Percentiles rank a stretch among this genome's conserved stretches.
Evolutionary conservation across 2,888 invertebrate genomes (phyloP).

Genomic region (Leptopterna dolabrata): DNA sequence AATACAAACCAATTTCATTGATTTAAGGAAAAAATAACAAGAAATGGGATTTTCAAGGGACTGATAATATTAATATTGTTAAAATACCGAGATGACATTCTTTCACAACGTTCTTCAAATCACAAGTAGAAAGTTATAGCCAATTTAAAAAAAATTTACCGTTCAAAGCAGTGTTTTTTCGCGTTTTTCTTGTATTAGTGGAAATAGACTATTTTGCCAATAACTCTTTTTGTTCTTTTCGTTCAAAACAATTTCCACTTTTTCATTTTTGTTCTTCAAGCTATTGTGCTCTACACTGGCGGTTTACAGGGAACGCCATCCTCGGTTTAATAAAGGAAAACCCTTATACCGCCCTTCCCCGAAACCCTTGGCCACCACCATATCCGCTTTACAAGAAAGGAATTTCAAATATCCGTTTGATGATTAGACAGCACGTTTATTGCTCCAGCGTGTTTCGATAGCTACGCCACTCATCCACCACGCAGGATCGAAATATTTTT

Average conservation of each 20-base stretch:
- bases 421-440: conserved; percentile 6
- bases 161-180: too few species aligned
- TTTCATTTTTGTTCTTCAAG: neutral
- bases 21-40: too few species aligned
- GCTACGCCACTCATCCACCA: neutral
- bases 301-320: neutral
- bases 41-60: too few species aligned
- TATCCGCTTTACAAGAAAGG: neutral
- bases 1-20: too few species aligned
- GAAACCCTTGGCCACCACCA: neutral
- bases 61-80: too few species aligned
- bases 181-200: too few species aligned
- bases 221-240: too few species aligned
- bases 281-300: neutral
- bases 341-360: neutral
- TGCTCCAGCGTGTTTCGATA: neutral
- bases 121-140: too few species aligned
- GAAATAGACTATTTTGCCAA: too few species aligned
- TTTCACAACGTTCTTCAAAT: too few species aligned
- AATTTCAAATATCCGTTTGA: conserved; percentile 3
- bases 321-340: neutral
- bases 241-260: neutral
- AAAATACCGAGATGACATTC: too few species aligned
- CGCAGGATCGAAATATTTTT: neutral
- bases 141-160: too few species aligned